phyloP scores from a whole-genome alignment of 2,888 invertebrate species.

The Torymus tubicola region DNA sequence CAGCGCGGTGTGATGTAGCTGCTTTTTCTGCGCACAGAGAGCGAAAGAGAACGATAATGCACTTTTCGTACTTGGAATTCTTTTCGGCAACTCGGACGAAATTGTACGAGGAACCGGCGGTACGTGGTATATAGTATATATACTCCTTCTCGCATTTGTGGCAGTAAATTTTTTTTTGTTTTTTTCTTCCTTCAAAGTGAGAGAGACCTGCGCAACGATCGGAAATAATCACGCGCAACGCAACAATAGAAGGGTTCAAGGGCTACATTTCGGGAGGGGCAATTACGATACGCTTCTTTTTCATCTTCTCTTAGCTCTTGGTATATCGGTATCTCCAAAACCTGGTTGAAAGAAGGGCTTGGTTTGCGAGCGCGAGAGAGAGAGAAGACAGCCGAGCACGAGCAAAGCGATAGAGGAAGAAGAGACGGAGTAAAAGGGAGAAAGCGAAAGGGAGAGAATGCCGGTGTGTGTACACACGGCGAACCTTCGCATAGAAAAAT shows the following conservation, averaged over 20 bases:
- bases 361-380: background rate
- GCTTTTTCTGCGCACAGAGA: background rate
- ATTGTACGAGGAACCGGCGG: too few relatives aligned
- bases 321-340: constrained; percentile 23
- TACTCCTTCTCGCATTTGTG: background rate
- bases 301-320: background rate
- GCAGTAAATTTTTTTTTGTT: background rate
- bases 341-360: constrained; percentile 32
- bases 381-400: background rate
- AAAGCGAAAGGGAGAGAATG: background rate
- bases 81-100: background rate
- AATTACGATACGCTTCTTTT: constrained; percentile 26
- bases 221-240: constrained; percentile 38
- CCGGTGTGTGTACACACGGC: too few relatives aligned
- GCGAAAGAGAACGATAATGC: background rate
- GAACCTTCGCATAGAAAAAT: constrained; percentile 13
- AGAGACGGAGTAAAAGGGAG: background rate
- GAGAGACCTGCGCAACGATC: constrained; percentile 2
- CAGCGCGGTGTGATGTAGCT: constrained; percentile 13
- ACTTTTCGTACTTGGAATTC: constrained; percentile 16
- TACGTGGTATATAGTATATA: too few relatives aligned
- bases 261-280: constrained; percentile 19
- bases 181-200: background rate
- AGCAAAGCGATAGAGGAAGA: background rate
- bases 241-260: constrained; percentile 33